phyloP scores from a whole-genome alignment of 2,888 invertebrate genomes.

The Phortica okadai region DNA sequence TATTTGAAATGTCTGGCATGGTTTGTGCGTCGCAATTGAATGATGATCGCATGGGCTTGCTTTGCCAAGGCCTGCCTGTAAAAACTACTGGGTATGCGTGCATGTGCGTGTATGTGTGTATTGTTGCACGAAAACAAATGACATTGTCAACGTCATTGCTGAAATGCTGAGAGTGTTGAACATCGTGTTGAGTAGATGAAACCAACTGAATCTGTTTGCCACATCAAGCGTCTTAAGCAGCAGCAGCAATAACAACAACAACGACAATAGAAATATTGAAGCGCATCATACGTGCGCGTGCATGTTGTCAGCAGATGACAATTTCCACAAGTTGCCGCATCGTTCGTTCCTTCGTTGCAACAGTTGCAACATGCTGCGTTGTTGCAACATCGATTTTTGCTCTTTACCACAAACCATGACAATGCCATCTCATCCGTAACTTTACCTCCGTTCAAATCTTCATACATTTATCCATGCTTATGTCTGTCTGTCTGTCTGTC shows the following conservation, averaged over 20 bases:
- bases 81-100: background rate
- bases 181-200: background rate
- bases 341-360: background rate
- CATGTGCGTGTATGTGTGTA: slow-evolving; percentile 38
- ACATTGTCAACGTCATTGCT: slow-evolving; percentile 58
- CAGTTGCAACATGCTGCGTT: too few species aligned
- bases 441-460: too few species aligned
- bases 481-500: too few species aligned
- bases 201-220: background rate
- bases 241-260: background rate
- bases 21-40: too few species aligned
- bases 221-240: background rate
- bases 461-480: background rate
- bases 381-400: too few species aligned
- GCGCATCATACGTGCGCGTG: background rate
- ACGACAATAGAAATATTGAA: background rate
- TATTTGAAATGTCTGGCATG: too few species aligned
- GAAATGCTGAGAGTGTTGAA: background rate
- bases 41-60: too few species aligned
- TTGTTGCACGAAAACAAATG: slow-evolving; percentile 66
- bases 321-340: background rate
- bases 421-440: too few species aligned
- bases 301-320: background rate
- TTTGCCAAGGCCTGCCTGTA: too few species aligned
- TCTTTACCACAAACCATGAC: too few species aligned